Evolutionary conservation across 2,888 invertebrate species (phyloP).

Genomic region (Erpobdella octoculata): DNA sequence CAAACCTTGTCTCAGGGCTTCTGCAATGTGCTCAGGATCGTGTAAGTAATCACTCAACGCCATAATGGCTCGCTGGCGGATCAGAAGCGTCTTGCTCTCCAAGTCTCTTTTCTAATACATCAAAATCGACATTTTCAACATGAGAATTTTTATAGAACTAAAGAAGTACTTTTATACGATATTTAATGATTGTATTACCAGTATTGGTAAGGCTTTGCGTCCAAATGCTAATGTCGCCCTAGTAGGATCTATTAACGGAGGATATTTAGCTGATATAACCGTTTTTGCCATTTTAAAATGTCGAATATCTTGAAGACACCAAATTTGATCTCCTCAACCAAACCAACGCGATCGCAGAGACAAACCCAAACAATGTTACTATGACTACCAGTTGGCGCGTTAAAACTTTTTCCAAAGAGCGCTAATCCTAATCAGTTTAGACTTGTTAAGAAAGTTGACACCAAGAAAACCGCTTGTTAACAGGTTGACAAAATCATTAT

Average conservation of each 20-base stretch:
- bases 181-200: slow-evolving; percentile 40
- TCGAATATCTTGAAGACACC: too few relatives aligned
- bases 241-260: slow-evolving; percentile 51
- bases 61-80: slow-evolving; percentile 50
- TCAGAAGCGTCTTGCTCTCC: slow-evolving; percentile 44
- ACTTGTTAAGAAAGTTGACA: too few relatives aligned
- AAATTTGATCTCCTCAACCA: too few relatives aligned
- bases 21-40: slow-evolving; percentile 52
- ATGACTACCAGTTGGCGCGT: too few relatives aligned
- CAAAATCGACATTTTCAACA: neutral
- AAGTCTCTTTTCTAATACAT: slow-evolving; percentile 48
- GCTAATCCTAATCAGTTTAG: too few relatives aligned
- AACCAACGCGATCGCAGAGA: neutral
- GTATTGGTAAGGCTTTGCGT: slow-evolving; percentile 48
- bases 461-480: too few relatives aligned
- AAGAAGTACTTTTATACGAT: neutral
- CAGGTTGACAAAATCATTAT: too few relatives aligned
- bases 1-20: slow-evolving; percentile 47
- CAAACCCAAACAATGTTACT: neutral
- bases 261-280: slow-evolving; percentile 50
- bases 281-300: slow-evolving; percentile 48
- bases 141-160: neutral
- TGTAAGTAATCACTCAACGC: slow-evolving; percentile 52
- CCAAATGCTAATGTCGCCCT: slow-evolving; percentile 51
- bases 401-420: too few relatives aligned